Evolutionary conservation across 1,140 invertebrate genomes (phyloP), one percentile per base, ranked within the genome.

Genomic region (Macrosteles quadrilineatus): DNA sequence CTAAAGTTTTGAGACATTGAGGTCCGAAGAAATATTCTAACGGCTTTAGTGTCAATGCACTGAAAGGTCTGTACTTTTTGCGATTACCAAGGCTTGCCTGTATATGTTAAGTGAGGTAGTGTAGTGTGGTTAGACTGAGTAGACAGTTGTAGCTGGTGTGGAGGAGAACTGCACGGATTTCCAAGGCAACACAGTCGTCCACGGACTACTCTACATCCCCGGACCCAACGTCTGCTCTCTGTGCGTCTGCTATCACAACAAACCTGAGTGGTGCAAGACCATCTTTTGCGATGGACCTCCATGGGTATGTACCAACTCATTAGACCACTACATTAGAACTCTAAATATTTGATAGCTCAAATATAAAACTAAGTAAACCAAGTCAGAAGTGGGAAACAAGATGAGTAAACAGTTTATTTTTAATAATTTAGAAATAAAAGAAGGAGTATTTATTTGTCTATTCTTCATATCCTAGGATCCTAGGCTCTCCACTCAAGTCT

Each of bases 201-300:
- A 94, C 80, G 92, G 93, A 17, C 83, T 91, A 64, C 83, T 90
- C 3, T 95, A 92, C 80, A 90, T 93, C 27, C 93, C 93, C 17
- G 91, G 92, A 29, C 90, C 91, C 1, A 91, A 92, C 23, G 90
- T 91, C n/a, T 95, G 93, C 78, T 91, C 89, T 50, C 85, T 90
- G 68, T 95, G 93, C 78, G 90, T 91, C 19, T 95, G 93, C 81
- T 91, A 93, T 79, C 88, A 93, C 78, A 91, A 90, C 17, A 88
- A 91, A 76, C 90, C 91, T 62, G 90, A 89, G 82, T 92, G 91
- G 90, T 95, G 93, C 80, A 89, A 90, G 78, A 88, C 91, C 12
- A 94, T 94, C 72, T 92, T 90, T 80, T 95, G 93, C 72, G 72
- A 73, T 59, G 73, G 72, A 40, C 75, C 75, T 32, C 75, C 75